Base-by-base conservation (phyloP, 2,113 vertebrate genomes). In the Muntiacus muntjak region DNA sequence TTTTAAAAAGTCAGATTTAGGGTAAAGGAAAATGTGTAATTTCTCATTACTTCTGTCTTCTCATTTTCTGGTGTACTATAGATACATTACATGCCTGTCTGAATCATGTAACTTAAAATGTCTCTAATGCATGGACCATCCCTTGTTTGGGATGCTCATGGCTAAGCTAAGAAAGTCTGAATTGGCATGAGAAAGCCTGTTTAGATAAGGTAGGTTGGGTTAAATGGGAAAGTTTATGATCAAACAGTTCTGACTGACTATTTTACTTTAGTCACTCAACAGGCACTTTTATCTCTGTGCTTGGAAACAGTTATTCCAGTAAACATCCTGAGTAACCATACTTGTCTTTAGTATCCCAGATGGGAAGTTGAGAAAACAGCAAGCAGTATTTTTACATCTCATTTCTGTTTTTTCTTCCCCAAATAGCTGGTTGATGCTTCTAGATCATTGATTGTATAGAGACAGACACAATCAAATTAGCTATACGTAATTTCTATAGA, bases 1-100 rank as follows among this genome's bases (percentile, higher is more conserved):
- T 87, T 96, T 97, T 94, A 52, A 85, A 96, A 94, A 93, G 25
- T 94, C 91, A 62, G 79, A 97, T 96, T 96, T 97, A 43, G 52
- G 30, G 19, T 93, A 55, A 96, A 55, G n/a, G 55, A 47, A 93
- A 86, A 57, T 62, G 26, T 94, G 7, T 93, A 82, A 43, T 7
- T 95, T 96, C 50, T 87, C 43, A 62, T 54, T 91, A 87, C 40
- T 87, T 21, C 47, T 85, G 3, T 88, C 43, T 58, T 96, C 93
- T 13, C 19, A 16, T 90, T 96, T 97, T 91, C 55, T 93, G 47
- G 28, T 45, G 4, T 91, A 71, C 33, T 74, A 12, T 40, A 89
- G 15, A 86, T 87, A 47, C 28, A 26, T 91, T 54, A 54, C 79
- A 95, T 98, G 67, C 40, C 21, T 62, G 16, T 81, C 60, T 78